Conservation (phyloP, 1,140 invertebrate genomes). For the Pseudobourletiella spinata region DNA sequence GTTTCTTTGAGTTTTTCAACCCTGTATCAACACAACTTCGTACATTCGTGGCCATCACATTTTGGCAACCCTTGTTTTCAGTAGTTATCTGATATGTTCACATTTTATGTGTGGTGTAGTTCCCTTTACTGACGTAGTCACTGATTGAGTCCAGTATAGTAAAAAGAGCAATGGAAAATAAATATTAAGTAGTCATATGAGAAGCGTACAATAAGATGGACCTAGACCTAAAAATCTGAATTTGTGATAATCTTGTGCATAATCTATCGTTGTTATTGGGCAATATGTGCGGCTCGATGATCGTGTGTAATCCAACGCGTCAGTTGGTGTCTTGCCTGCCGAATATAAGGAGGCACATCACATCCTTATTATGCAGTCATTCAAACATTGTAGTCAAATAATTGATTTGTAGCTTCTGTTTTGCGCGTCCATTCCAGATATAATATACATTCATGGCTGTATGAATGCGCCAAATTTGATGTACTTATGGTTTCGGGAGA, state of each 20-base stretch:
- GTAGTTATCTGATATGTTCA: background rate
- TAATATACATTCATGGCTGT: too few species aligned
- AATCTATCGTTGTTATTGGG: background rate
- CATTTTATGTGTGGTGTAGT: background rate
- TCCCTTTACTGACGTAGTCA: background rate
- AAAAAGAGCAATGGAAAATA: background rate
- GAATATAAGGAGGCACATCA: too few species aligned
- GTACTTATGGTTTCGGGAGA: background rate
- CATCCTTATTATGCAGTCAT: background rate
- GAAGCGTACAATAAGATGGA: background rate
- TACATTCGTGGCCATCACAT: too few species aligned
- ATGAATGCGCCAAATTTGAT: too few species aligned
- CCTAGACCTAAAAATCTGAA: background rate
- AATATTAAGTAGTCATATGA: background rate
- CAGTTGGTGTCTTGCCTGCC: background rate
- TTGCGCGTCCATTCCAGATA: background rate
- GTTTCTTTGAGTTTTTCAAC: background rate
- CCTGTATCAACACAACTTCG: too few species aligned
- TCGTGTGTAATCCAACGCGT: background rate
- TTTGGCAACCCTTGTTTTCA: background rate
- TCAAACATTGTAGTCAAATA: background rate
- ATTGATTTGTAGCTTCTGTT: background rate
- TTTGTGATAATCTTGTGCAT: background rate
- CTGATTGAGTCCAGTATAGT: background rate
- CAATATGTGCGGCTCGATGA: too few species aligned